Conservation (phyloP, 2,797 vertebrate species). For the Falco novaeseelandiae region DNA sequence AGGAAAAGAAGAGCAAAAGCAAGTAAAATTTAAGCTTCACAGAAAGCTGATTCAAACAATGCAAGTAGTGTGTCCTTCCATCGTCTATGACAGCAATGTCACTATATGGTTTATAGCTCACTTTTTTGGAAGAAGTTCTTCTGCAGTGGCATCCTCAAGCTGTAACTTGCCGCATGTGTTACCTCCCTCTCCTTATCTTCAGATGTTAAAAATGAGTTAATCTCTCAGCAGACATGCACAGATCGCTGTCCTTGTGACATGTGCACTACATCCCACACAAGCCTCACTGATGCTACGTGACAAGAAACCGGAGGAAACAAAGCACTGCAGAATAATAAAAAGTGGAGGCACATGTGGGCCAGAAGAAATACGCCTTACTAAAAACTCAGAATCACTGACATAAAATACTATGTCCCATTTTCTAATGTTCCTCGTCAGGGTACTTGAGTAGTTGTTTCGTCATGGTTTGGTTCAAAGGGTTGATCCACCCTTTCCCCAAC, state of each 20-base stretch:
- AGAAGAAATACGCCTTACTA: not conserved
- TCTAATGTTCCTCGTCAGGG: not conserved
- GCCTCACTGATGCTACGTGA: fast-evolving
- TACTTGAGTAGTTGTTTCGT: not conserved
- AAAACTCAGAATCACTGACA: not conserved
- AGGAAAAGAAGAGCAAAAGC: not conserved
- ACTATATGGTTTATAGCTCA: not conserved
- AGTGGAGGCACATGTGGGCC: not conserved
- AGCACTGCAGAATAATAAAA: not conserved
- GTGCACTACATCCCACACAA: not conserved
- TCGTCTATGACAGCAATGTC: not conserved
- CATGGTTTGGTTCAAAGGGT: not conserved
- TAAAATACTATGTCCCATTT: not conserved
- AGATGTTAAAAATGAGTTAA: not conserved
- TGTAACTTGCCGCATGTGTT: not conserved
- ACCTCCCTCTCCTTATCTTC: not conserved
- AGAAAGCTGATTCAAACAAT: not conserved
- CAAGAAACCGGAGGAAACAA: not conserved
- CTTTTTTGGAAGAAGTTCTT: not conserved
- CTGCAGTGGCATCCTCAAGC: not conserved
- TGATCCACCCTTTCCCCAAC: not conserved
- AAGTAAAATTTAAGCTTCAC: not conserved
- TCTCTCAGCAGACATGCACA: not conserved
- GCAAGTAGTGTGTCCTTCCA: not conserved
- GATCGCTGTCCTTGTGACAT: not conserved